Percentiles rank a stretch among this genome's conserved stretches.
These are phyloP conservation scores for Notocelia uddmanniana DNA, from an alignment of 2,888 invertebrate species.

Conservation along the genomic window DNA sequence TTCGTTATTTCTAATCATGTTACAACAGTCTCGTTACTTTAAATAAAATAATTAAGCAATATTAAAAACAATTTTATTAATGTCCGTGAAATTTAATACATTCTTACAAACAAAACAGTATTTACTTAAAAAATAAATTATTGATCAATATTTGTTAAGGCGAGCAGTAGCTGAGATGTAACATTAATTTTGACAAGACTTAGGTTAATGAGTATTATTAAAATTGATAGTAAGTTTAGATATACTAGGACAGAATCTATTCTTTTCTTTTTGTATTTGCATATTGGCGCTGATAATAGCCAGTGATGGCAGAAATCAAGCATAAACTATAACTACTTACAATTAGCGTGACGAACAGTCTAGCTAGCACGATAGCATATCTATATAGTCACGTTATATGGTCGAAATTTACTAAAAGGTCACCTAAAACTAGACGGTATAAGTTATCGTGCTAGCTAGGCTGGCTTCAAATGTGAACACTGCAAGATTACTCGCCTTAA, in stretches of 20 bases:
- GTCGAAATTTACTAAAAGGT: no score
- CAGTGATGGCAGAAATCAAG: no score
- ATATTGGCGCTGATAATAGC: no score
- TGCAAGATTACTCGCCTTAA: neutral
- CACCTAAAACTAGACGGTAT: no score
- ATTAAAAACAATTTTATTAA: conserved; percentile 37
- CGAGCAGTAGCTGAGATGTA: neutral
- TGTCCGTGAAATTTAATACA: conserved; percentile 45
- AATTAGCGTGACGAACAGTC: no score
- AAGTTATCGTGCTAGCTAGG: no score
- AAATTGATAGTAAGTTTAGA: neutral
- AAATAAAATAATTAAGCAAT: conserved; percentile 16
- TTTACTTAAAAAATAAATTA: conserved; percentile 45
- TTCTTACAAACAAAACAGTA: conserved; percentile 41
- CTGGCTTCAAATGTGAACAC: no score
- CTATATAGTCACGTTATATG: no score
- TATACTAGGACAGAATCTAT: no score
- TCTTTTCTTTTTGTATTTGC: neutral
- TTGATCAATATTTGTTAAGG: conserved; percentile 21
- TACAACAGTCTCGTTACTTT: neutral
- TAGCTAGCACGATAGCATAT: no score
- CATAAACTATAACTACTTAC: no score
- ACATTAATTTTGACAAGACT: neutral
- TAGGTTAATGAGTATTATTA: conserved; percentile 10
- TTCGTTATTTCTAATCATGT: neutral